A percentile compares a stretch with the other conserved stretches of the same genome.
phyloP scores from a whole-genome alignment of 2,113 vertebrate genomes.

The Rhagologus leucostigma region DNA sequence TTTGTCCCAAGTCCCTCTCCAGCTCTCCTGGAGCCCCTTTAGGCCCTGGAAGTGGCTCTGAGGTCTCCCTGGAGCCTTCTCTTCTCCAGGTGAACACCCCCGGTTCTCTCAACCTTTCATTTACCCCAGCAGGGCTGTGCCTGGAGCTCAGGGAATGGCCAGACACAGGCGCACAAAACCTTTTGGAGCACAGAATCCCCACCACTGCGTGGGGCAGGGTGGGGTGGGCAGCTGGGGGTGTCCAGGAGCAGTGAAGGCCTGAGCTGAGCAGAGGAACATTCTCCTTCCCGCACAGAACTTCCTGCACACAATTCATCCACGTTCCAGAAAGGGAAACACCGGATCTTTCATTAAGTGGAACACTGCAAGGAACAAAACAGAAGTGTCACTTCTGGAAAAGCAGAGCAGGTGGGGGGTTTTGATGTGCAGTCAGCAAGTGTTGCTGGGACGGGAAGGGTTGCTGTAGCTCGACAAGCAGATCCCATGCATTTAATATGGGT shows the following conservation, averaged over 20 bases:
- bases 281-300: background rate
- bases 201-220: rapidly evolving
- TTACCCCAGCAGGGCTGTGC: background rate
- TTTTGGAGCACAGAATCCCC: background rate
- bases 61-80: background rate
- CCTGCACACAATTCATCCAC: background rate
- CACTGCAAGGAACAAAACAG: background rate
- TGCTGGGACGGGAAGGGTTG: background rate
- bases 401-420: background rate
- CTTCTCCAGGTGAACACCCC: background rate
- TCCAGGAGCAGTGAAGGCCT: background rate
- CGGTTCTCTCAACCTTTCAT: background rate
- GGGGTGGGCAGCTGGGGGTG: background rate
- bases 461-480: background rate
- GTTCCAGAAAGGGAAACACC: background rate
- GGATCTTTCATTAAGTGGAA: background rate
- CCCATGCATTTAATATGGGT: background rate
- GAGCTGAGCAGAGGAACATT: background rate
- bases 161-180: background rate
- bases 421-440: background rate
- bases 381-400: background rate
- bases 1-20: background rate
- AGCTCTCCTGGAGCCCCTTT: background rate
- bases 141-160: background rate
- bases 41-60: background rate